These are phyloP conservation scores for Pempheris klunzingeri DNA, from an alignment of 2,797 vertebrate genomes.

Conservation along the genomic window DNA sequence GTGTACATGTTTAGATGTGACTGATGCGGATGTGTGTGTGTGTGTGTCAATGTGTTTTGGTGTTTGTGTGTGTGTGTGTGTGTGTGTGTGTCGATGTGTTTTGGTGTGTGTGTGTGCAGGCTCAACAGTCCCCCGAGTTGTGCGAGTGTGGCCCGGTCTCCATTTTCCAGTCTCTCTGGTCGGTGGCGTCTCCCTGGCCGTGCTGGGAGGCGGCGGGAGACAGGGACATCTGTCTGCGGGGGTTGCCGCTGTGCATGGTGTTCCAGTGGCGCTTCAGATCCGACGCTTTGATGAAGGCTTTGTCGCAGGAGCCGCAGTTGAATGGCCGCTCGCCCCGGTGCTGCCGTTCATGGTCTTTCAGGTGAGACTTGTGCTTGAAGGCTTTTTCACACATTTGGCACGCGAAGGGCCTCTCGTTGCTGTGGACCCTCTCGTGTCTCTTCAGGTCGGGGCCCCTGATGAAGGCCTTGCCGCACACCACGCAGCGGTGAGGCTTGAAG, in stretches of 20 bases:
- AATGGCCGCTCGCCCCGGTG: conserved; percentile 98
- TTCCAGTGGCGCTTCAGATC: conserved; percentile 98
- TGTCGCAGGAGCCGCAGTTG: conserved; percentile 96
- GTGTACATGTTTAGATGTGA: conserved; percentile 44
- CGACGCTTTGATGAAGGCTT: conserved; percentile 98
- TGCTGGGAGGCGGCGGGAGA: conserved; percentile 91
- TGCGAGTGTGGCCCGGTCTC: conserved; percentile 92
- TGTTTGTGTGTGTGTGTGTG: conserved; percentile 39
- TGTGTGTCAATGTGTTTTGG: no score
- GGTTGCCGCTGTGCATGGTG: conserved; percentile 95
- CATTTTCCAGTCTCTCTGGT: conserved; percentile 94
- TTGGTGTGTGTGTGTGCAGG: conserved; percentile 4
- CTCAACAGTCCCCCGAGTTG: conserved; percentile 81
- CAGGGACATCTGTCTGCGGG: conserved; percentile 91
- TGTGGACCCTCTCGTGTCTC: conserved; percentile 97
- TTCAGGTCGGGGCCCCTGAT: conserved; percentile 97
- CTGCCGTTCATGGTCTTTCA: conserved; percentile 98
- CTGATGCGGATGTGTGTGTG: conserved; percentile 30
- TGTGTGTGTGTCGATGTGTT: conserved; percentile 27
- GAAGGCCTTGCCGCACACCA: conserved; percentile 97
- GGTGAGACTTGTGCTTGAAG: conserved; percentile 99
- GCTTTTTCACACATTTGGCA: conserved; percentile 99
- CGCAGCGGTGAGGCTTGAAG: conserved; percentile 97
- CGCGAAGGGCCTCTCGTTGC: conserved; percentile 96
- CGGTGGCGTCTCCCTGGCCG: conserved; percentile 81